phyloP scores from a whole-genome alignment of 2,888 invertebrate species.

The Amblyjoppa fuscipennis region DNA sequence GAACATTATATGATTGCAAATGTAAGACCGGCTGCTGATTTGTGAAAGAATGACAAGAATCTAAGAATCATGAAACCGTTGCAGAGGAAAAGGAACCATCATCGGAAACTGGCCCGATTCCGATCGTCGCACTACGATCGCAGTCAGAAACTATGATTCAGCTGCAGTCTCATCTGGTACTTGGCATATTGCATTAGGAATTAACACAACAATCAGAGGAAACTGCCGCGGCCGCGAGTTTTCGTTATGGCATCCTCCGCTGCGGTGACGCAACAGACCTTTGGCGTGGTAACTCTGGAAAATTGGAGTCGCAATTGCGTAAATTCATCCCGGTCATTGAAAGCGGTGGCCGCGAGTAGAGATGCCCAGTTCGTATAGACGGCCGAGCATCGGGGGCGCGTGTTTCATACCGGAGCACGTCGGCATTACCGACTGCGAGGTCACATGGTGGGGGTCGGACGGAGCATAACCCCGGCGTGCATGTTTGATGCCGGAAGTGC shows the following conservation, averaged over 20 bases:
- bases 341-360: neutral
- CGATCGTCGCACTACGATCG: neutral
- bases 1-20: no score
- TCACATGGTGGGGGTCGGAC: constrained; percentile 44
- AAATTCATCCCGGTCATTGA: constrained; percentile 33
- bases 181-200: constrained; percentile 29
- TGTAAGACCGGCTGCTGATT: no score
- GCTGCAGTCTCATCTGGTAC: neutral
- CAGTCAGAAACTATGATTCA: neutral
- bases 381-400: constrained; percentile 37
- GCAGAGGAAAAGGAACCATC: no score
- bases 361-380: constrained; percentile 3
- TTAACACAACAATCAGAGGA: constrained; percentile 31
- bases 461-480: constrained; percentile 70
- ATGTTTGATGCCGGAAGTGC: constrained; percentile 83
- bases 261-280: neutral
- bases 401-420: constrained; percentile 36
- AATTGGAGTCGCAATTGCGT: constrained; percentile 52
- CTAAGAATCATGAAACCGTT: no score
- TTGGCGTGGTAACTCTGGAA: constrained; percentile 1
- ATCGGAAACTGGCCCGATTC: no score
- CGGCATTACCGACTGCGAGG: constrained; percentile 40
- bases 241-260: neutral
- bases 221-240: neutral
- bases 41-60: no score